Evolutionary conservation across 2,888 invertebrate species (phyloP).

Genomic region (Temnothorax unifasciatus): DNA sequence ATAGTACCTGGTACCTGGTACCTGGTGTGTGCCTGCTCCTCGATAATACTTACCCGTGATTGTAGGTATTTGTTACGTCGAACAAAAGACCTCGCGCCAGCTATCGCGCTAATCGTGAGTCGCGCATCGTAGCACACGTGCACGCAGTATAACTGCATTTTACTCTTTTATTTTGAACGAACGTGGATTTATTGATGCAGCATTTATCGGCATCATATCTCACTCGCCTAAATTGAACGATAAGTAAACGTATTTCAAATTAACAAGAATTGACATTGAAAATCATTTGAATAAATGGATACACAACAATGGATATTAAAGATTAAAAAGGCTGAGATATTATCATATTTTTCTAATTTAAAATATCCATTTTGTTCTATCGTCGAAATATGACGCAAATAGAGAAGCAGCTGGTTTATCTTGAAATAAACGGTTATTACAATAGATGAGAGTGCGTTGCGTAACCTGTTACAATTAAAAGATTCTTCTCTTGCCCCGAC

Average conservation of each 20-base stretch:
- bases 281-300: background rate
- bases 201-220: constrained; percentile 20
- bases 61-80: constrained; percentile 22
- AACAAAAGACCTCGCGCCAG: constrained; percentile 44
- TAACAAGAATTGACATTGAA: background rate
- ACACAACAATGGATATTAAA: background rate
- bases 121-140: constrained; percentile 30
- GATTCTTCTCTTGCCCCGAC: background rate
- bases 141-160: background rate
- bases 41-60: constrained; percentile 25
- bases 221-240: background rate
- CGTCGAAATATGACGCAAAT: background rate
- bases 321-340: background rate
- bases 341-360: background rate
- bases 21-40: background rate
- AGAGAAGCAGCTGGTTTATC: background rate
- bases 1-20: background rate
- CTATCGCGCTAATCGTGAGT: constrained; percentile 36
- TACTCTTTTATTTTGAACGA: background rate
- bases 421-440: background rate
- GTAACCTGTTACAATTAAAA: constrained; percentile 20
- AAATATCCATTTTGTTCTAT: background rate
- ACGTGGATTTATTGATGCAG: background rate
- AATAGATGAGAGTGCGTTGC: background rate
- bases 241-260: background rate